Base-by-base conservation (phyloP, 92 coral and sea anemone genomes). In the Epizoanthus illoricatus region DNA sequence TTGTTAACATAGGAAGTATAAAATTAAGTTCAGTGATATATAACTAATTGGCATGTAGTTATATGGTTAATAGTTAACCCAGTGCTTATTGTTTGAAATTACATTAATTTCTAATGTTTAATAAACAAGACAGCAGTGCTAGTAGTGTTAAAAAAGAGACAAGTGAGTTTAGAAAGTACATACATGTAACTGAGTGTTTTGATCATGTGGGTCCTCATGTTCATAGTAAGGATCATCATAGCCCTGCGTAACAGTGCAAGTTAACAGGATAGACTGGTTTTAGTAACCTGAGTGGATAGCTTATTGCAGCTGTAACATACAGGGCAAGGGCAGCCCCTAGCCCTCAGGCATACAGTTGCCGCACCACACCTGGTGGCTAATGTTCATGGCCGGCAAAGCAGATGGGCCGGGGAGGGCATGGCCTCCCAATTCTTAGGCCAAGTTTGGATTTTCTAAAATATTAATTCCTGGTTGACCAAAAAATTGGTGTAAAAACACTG, bases 181-280 rank as follows among this genome's bases (percentile, higher is more conserved):
- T 78, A 78, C 82, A 78, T 62, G 52, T 20, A 61, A 43, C 58
- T 62, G 69, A 7, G 82, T 78, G 61, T 78, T 78, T 78, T 78
- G 82, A 43, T 78, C 82, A 42, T 21, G 82, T 40, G 82, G 71
- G 39, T 78, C 82, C 82, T 63, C 82, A 5, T 78, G 82, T 11
- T 78, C 82, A 58, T 78, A 78, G 82, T 78, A 78, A 62, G 82
- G 71, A 78, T 78, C 82, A 2, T 78, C 82, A 43, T 78, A 78
- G 58, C 82, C 82, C 82, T 78, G 71, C 58, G 24, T 40, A 78
- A 43, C 19, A 13, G 57, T 12, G 61, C 64, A 41, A 66, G 16
- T 42, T 52, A 13, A 63, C 58, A 78, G 71, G 60, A 78, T 57
- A 78, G 59, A 63, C 56, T 52, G 54, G 70, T 3, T 78, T 36